Evolutionary conservation across 2,113 vertebrate genomes (phyloP).

Genomic region (Xiphophorus couchianus): DNA sequence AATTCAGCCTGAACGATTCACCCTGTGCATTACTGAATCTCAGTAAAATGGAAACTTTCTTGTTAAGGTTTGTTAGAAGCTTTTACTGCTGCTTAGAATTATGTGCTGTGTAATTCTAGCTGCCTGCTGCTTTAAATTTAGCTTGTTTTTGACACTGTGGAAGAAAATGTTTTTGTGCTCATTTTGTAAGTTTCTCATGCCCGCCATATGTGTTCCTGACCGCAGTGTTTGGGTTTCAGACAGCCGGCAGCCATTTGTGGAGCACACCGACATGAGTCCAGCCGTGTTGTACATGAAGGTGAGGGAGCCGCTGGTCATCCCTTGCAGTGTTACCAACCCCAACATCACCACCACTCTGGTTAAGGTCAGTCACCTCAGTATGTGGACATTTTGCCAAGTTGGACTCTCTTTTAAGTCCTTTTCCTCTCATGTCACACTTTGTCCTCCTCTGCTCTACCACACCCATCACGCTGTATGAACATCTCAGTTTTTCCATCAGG

Average conservation of each 20-base stretch:
- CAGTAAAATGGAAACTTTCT: not conserved
- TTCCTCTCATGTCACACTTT: not conserved
- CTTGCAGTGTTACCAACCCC: constrained; percentile 92
- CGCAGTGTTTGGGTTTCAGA: constrained; percentile 85
- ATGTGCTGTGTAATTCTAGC: not conserved
- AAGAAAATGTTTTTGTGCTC: not conserved
- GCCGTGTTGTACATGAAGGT: constrained; percentile 84
- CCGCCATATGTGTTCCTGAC: constrained; percentile 67
- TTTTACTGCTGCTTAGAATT: not conserved
- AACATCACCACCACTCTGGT: constrained; percentile 83
- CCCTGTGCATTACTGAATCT: not conserved
- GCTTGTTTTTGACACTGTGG: not conserved
- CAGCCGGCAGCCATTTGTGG: constrained; percentile 87
- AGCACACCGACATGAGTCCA: constrained; percentile 81
- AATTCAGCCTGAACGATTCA: not conserved
- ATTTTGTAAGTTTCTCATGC: constrained; percentile 8
- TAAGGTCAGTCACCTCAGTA: constrained; percentile 72
- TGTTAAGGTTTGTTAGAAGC: not conserved
- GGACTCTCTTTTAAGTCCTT: not conserved
- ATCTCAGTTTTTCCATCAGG: constrained; percentile 24
- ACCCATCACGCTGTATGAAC: constrained; percentile 1
- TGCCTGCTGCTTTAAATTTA: not conserved
- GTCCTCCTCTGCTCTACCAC: not conserved
- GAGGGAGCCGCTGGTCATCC: constrained; percentile 85
- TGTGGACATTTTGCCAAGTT: not conserved